Conservation (phyloP, 1,140 invertebrate genomes). For the Drosophila lowei region DNA sequence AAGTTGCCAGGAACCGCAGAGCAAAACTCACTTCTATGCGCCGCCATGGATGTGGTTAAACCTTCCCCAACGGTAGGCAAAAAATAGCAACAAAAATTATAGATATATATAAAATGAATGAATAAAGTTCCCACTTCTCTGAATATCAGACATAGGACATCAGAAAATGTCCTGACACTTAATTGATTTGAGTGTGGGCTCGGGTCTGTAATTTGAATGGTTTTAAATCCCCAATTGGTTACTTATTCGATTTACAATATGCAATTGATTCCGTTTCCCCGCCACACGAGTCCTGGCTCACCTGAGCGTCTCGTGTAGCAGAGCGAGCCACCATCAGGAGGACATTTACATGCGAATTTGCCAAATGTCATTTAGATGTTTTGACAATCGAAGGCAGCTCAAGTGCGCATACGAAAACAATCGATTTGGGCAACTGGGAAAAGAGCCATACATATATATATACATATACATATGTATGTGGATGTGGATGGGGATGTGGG, state of each 20-base stretch:
- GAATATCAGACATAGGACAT: too few species aligned
- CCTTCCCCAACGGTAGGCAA: too few species aligned
- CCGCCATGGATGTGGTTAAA: too few species aligned
- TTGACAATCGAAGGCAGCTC: slow-evolving; percentile 31
- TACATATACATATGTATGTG: too few species aligned
- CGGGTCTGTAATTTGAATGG: neutral
- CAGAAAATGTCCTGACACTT: slow-evolving; percentile 13
- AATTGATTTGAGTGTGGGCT: slow-evolving; percentile 18
- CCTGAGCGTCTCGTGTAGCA: neutral
- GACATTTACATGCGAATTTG: slow-evolving; percentile 44
- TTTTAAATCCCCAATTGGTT: slow-evolving; percentile 38
- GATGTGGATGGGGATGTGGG: too few species aligned
- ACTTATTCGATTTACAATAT: neutral
- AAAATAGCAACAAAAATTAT: too few species aligned
- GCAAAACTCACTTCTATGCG: too few species aligned
- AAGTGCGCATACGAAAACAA: slow-evolving; percentile 28
- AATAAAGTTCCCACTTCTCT: too few species aligned
- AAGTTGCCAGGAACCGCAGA: too few species aligned
- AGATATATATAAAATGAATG: too few species aligned
- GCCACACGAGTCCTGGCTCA: neutral
- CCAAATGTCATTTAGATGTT: slow-evolving; percentile 46
- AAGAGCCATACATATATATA: slow-evolving; percentile 23
- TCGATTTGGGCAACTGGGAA: slow-evolving; percentile 3
- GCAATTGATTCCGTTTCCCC: slow-evolving; percentile 25
- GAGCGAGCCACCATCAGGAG: slow-evolving; percentile 25